phyloP scores from a whole-genome alignment of 2,888 invertebrate genomes.

The Drosophila melanosoma region DNA sequence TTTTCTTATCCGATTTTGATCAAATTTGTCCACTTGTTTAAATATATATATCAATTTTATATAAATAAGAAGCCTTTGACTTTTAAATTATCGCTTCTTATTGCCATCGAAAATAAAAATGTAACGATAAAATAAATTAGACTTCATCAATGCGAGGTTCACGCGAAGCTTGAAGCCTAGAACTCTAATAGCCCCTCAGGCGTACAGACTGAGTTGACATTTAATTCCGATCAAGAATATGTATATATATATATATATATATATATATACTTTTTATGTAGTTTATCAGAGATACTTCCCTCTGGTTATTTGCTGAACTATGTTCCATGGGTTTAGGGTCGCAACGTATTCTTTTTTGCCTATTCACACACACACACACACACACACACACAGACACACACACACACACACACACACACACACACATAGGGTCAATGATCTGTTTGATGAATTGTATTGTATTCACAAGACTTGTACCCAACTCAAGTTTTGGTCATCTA shows the following conservation, averaged over 20 bases:
- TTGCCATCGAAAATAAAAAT: not conserved
- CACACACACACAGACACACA: not conserved
- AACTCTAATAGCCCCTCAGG: not conserved
- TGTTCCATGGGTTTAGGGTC: not conserved
- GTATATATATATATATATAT: not conserved
- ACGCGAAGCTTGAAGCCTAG: not conserved
- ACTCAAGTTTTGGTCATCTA: constrained; percentile 12
- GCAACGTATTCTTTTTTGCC: not conserved
- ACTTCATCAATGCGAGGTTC: not conserved
- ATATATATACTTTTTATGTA: not conserved
- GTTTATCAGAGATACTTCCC: not conserved
- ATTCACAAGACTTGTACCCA: constrained; percentile 1
- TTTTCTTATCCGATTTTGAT: not conserved
- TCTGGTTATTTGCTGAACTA: not conserved
- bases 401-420: not conserved
- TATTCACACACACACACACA: not conserved
- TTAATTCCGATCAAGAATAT: not conserved
- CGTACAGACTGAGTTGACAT: not conserved
- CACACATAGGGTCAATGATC: not conserved
- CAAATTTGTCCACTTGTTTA: not conserved
- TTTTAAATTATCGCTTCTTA: not conserved
- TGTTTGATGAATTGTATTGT: constrained; percentile 1
- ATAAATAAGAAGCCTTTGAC: not conserved
- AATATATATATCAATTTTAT: not conserved
- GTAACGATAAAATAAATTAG: not conserved